Evolutionary conservation across 1,140 invertebrate species (phyloP).

Genomic region (Semibalanus balanoides): DNA sequence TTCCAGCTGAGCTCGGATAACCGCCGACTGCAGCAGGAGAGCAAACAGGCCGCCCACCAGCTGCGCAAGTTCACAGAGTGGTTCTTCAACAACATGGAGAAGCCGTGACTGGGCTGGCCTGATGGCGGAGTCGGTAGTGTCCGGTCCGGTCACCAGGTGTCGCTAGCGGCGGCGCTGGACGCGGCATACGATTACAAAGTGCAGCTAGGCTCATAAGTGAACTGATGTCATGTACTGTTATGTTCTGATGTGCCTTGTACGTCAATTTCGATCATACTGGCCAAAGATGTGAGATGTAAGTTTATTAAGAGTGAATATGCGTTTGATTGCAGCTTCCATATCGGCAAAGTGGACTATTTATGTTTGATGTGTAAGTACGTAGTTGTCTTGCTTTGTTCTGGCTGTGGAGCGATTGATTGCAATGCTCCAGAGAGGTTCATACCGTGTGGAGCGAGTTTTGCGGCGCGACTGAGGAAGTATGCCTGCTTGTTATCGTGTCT

Average conservation of each 20-base stretch:
- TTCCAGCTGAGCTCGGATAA: constrained; percentile 61
- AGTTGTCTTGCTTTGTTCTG: background rate
- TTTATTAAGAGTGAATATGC: background rate
- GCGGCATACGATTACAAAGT: background rate
- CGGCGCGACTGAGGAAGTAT: background rate
- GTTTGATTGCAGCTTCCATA: too few relatives aligned
- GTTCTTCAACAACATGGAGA: constrained; percentile 78
- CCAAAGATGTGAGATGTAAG: background rate
- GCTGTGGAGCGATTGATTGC: background rate
- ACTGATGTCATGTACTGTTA: background rate
- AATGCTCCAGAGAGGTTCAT: background rate
- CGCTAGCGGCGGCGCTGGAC: background rate
- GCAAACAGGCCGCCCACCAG: constrained; percentile 71
- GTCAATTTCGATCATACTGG: too few relatives aligned
- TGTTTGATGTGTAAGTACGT: background rate
- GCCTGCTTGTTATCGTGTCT: background rate
- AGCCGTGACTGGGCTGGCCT: constrained; percentile 30
- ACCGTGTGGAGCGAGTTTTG: too few relatives aligned
- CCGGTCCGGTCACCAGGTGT: background rate
- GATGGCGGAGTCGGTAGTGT: too few relatives aligned
- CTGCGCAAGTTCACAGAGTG: constrained; percentile 80
- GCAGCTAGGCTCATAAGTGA: background rate
- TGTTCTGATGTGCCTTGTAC: background rate
- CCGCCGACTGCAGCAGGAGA: constrained; percentile 68
- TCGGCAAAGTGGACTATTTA: background rate